phyloP scores from a whole-genome alignment of 2,113 vertebrate species.

The Centropus bengalensis region DNA sequence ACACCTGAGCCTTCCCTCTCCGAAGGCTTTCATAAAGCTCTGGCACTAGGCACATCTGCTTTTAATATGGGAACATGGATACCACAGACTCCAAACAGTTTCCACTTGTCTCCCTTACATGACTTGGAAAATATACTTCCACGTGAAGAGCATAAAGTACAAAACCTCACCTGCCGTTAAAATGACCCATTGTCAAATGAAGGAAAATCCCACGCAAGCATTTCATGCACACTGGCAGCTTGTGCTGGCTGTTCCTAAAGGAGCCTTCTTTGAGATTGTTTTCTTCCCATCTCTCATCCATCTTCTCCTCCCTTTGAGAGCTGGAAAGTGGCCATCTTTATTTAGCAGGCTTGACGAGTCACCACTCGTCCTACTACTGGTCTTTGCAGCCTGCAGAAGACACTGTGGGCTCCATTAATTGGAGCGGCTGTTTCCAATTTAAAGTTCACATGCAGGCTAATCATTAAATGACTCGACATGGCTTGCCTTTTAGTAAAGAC shows the following conservation, averaged over 20 bases:
- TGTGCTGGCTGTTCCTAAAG: neutral
- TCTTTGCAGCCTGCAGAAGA: slow-evolving; percentile 18
- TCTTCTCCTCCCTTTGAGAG: slow-evolving; percentile 20
- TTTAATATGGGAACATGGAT: neutral
- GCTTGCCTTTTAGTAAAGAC: neutral
- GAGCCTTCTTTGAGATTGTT: slow-evolving; percentile 19
- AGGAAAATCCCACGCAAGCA: neutral
- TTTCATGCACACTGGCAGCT: neutral
- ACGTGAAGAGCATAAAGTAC: neutral
- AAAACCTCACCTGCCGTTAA: neutral
- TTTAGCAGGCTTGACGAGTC: slow-evolving; percentile 19
- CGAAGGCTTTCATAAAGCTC: neutral
- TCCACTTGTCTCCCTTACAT: neutral
- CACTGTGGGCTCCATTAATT: slow-evolving; percentile 10
- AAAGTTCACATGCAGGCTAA: slow-evolving; percentile 38
- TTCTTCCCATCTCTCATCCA: slow-evolving; percentile 26
- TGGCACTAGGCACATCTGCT: neutral
- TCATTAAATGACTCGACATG: slow-evolving; percentile 14
- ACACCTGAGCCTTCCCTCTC: neutral
- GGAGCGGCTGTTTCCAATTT: slow-evolving; percentile 53
- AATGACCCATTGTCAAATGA: neutral
- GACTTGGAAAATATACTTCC: neutral
- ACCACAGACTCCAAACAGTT: neutral
- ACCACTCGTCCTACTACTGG: neutral
- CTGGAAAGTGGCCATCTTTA: slow-evolving; percentile 31